These are phyloP conservation scores for Cephus runcator DNA, from an alignment of 2,888 invertebrate species.

Conservation along the genomic window DNA sequence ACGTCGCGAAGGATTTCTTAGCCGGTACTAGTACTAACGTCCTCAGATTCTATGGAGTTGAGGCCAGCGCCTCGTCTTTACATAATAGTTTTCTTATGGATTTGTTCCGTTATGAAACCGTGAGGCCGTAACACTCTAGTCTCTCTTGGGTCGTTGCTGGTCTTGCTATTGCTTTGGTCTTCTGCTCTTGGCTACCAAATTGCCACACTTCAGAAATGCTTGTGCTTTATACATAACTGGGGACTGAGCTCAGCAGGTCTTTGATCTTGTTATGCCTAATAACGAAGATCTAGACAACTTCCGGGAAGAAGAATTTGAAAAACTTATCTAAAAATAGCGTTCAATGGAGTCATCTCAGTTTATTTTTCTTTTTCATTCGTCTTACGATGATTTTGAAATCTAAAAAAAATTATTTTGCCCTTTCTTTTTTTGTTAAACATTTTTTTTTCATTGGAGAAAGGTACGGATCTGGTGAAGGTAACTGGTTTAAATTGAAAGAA, in stretches of 20 bases:
- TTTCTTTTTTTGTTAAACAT: no score
- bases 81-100: slow-evolving; percentile 20
- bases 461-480: neutral
- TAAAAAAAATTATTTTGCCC: neutral
- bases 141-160: neutral
- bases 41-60: neutral
- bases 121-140: slow-evolving; percentile 12
- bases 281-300: neutral
- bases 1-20: neutral
- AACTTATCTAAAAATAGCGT: neutral
- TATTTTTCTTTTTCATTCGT: no score
- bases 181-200: neutral
- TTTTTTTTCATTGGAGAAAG: neutral
- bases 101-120: slow-evolving; percentile 21
- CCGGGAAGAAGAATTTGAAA: neutral
- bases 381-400: neutral
- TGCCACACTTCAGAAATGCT: neutral
- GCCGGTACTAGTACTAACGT: neutral
- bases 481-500: neutral
- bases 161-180: neutral
- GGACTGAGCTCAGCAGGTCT: neutral
- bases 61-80: slow-evolving; percentile 9
- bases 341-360: neutral
- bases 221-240: neutral
- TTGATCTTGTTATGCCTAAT: neutral